Evolutionary conservation across 2,888 invertebrate species (phyloP), one percentile per base, ranked within the genome.

Genomic region (Sipunculus nudus): DNA sequence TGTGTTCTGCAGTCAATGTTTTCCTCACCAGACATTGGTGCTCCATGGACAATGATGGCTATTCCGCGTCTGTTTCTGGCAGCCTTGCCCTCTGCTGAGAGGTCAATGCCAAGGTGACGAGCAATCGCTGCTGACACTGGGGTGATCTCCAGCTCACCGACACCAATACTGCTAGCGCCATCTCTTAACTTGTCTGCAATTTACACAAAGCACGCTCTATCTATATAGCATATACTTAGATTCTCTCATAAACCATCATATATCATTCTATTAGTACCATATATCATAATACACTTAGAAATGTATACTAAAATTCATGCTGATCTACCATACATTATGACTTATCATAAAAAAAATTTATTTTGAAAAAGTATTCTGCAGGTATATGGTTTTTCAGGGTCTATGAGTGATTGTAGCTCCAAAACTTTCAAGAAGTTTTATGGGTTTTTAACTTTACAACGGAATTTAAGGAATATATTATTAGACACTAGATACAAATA

Each of bases 71-170:
- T 66, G 68, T 83, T 81, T 6, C 81, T 70, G 16, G 82, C 82
- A 46, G 83, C 83, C 65, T 79, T 78, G 21, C 83, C 83, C 59
- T 84, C 84, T 3, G 75, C 71, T 26, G 82, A 77, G 39, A 84
- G 72, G 69, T 84, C 83, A 57, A 84, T 82, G 28, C 82, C 82
- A 21, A 84, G 77, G 65, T 84, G 79, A 25, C 82, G 70, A 5
- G 83, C 83, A 31, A 84, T 81, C 46, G 84, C 80, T 29, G 78
- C 77, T 32, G 82, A 81, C n/a, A 82, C 82, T 3, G 84, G 83
- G 5, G 82, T 83, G 38, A 81, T 76, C 67, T 83, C 82, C 59
- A 83, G 72, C 54, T 83, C 81, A 4, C 82, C 82, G 0, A 83
- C 79, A 31, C 78, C 78, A 6, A 71, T 65, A 61, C 74, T 76